phyloP scores from a whole-genome alignment of 2,888 invertebrate species.

The Acleris sparsana region DNA sequence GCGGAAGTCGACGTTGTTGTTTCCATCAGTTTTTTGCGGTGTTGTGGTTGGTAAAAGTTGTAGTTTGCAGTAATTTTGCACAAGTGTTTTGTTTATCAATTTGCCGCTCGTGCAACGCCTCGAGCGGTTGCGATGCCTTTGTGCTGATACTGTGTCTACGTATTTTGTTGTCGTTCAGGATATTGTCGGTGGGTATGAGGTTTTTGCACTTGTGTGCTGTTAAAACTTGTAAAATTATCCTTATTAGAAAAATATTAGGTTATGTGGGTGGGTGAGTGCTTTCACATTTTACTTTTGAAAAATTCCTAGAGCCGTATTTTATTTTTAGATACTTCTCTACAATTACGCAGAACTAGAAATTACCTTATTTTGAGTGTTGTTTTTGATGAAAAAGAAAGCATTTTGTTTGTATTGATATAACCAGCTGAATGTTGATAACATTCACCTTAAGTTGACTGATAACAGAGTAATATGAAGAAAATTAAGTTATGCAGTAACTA shows the following conservation, averaged over 20 bases:
- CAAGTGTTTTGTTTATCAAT: constrained; percentile 76
- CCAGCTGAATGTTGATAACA: constrained; percentile 25
- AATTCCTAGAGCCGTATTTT: constrained; percentile 6
- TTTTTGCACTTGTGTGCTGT: constrained; percentile 32
- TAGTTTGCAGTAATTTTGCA: constrained; percentile 53
- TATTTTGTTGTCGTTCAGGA: constrained; percentile 40
- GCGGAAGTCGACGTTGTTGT: constrained; percentile 32
- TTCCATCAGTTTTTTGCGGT: constrained; percentile 39
- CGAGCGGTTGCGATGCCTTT: constrained; percentile 35
- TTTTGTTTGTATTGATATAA: constrained; percentile 24
- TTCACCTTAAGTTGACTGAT: constrained; percentile 23
- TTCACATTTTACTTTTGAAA: constrained; percentile 18
- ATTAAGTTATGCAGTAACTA: not conserved
- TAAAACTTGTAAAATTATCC: constrained; percentile 23
- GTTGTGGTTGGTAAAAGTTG: constrained; percentile 40
- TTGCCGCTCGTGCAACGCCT: constrained; percentile 53
- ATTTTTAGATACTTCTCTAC: not conserved
- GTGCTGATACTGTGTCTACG: constrained; percentile 32
- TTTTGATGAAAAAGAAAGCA: constrained; percentile 16
- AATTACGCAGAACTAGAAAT: too few species aligned
- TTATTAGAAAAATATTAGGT: constrained; percentile 30
- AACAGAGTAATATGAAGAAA: constrained; percentile 1
- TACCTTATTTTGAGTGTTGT: not conserved
- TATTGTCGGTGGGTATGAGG: constrained; percentile 19
- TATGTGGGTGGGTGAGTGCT: constrained; percentile 31